Percentiles rank a stretch among this genome's conserved stretches.
Conservation (phyloP, 2,113 vertebrate species). For the Tautogolabrus adspersus region DNA sequence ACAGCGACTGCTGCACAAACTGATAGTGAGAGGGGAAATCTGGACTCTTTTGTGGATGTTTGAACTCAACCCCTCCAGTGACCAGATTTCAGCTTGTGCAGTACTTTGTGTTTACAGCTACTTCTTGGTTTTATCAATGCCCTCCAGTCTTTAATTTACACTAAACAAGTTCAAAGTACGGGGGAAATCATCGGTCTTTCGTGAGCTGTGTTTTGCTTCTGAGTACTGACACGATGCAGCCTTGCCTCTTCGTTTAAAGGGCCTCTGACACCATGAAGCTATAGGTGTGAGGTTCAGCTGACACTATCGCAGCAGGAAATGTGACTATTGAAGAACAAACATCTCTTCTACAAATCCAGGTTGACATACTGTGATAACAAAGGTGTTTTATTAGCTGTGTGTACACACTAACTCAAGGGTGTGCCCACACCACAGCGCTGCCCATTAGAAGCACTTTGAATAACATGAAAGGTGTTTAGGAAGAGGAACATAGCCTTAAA, state of each 20-base stretch:
- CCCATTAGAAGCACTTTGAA: too few species aligned
- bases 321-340: too few species aligned
- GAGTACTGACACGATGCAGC: neutral
- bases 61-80: neutral
- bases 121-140: neutral
- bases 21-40: neutral
- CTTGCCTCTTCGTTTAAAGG: slow-evolving; percentile 5
- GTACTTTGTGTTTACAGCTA: slow-evolving; percentile 8
- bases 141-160: neutral
- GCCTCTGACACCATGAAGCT: neutral
- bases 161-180: neutral
- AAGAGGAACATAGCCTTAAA: too few species aligned
- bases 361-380: too few species aligned
- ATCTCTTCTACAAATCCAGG: too few species aligned
- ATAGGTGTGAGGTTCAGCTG: slow-evolving; percentile 9
- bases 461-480: too few species aligned
- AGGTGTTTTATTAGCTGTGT: too few species aligned
- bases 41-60: neutral
- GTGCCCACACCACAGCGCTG: too few species aligned
- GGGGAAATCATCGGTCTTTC: neutral
- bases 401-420: too few species aligned
- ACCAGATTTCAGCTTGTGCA: neutral
- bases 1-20: neutral
- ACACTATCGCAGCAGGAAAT: too few species aligned
- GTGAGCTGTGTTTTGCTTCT: neutral